Evolutionary conservation across 2,888 invertebrate species (phyloP).

Genomic region (Lysandra bellargus): DNA sequence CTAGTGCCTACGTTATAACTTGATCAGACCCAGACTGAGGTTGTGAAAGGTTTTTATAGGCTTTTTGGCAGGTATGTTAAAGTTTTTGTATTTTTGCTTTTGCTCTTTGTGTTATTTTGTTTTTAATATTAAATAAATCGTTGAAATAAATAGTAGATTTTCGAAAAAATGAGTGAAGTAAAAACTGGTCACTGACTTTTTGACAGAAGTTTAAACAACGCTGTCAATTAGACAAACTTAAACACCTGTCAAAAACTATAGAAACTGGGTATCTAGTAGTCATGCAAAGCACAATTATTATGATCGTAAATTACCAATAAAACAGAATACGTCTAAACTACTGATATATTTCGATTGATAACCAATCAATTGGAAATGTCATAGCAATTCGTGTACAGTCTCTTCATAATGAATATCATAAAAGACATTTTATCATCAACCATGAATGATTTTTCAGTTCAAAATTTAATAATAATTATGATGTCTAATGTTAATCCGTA

Average conservation of each 20-base stretch:
- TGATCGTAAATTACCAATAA: slow-evolving; percentile 5
- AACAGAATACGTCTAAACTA: background rate
- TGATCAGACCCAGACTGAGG: background rate
- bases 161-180: too few species aligned
- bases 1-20: slow-evolving; percentile 16
- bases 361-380: slow-evolving; percentile 8
- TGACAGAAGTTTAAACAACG: too few species aligned
- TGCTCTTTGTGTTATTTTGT: background rate
- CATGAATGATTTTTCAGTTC: too few species aligned
- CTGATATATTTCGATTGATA: slow-evolving; percentile 4
- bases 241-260: background rate
- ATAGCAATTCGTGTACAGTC: slow-evolving; percentile 16
- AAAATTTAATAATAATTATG: too few species aligned
- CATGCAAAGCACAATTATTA: background rate
- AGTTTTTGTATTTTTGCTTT: background rate
- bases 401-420: background rate
- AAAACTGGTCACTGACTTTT: too few species aligned
- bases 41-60: background rate
- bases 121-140: too few species aligned
- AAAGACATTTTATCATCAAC: too few species aligned
- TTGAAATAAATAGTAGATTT: too few species aligned
- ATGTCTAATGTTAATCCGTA: too few species aligned
- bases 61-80: too few species aligned
- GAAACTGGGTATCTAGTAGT: background rate
- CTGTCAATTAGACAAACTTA: background rate